Evolutionary conservation across 2,113 vertebrate species (phyloP).

Genomic region (Lycaon pictus): DNA sequence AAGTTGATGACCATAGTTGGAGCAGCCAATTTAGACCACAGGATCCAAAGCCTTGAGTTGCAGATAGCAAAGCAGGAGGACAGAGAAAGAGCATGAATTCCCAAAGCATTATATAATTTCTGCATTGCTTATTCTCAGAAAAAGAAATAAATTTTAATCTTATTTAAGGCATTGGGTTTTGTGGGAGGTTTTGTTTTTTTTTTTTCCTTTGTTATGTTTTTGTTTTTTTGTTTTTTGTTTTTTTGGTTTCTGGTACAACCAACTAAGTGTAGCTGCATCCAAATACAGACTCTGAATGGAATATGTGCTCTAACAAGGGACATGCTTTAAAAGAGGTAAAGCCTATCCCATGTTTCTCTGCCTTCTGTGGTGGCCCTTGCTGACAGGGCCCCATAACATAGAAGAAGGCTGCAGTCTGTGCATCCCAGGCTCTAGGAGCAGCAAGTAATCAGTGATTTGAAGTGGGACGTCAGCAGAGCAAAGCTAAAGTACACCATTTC

Average conservation of each 20-base stretch:
- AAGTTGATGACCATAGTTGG: background rate
- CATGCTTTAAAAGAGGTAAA: background rate
- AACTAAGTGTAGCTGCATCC: background rate
- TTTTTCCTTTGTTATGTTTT: no score
- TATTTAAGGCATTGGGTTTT: background rate
- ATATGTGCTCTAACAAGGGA: background rate
- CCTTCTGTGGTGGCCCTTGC: background rate
- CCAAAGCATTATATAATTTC: background rate
- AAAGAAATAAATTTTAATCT: slow-evolving; percentile 29
- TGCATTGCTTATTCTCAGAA: background rate
- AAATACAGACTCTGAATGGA: background rate
- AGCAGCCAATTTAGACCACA: background rate
- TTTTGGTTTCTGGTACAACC: background rate
- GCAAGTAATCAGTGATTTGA: background rate
- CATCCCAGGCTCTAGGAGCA: background rate
- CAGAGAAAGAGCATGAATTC: background rate
- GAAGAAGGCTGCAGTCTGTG: background rate
- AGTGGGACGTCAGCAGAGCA: background rate
- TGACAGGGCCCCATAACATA: background rate
- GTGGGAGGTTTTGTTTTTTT: background rate
- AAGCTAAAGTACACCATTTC: background rate
- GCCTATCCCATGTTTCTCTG: background rate
- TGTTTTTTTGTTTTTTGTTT: background rate
- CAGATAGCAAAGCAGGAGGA: background rate
- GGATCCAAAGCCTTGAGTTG: background rate